phyloP scores from a whole-genome alignment of 2,797 vertebrate species.

The Heterohyrax brucei region DNA sequence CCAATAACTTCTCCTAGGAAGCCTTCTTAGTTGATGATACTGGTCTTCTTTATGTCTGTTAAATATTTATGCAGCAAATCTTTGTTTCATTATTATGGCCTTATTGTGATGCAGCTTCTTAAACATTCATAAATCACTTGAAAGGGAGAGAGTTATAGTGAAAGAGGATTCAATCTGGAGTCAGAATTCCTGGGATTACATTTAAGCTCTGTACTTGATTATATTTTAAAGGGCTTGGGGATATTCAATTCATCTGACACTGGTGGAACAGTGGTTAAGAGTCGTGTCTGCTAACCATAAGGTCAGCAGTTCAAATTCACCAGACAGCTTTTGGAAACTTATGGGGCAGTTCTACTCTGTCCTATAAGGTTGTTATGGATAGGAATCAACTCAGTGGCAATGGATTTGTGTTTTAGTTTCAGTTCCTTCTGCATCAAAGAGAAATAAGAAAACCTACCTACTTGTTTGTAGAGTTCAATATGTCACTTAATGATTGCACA shows the following conservation, averaged over 20 bases:
- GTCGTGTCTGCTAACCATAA: too few species aligned
- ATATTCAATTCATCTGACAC: neutral
- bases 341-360: too few species aligned
- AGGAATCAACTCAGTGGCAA: too few species aligned
- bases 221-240: neutral
- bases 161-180: neutral
- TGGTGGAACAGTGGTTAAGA: too few species aligned
- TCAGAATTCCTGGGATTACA: conserved; percentile 14
- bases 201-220: neutral
- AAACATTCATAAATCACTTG: conserved; percentile 65
- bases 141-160: neutral
- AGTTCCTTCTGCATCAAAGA: conserved; percentile 56
- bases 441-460: conserved; percentile 1
- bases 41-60: conserved; percentile 18
- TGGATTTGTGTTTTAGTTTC: neutral
- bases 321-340: too few species aligned
- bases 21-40: neutral
- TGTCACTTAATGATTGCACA: conserved; percentile 62
- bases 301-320: too few species aligned
- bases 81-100: conserved; percentile 57
- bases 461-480: neutral
- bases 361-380: too few species aligned
- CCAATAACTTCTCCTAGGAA: neutral
- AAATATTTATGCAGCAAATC: neutral
- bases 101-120: conserved; percentile 51